Base-by-base conservation (phyloP, 2,113 vertebrate species). In the Petromus typicus region DNA sequence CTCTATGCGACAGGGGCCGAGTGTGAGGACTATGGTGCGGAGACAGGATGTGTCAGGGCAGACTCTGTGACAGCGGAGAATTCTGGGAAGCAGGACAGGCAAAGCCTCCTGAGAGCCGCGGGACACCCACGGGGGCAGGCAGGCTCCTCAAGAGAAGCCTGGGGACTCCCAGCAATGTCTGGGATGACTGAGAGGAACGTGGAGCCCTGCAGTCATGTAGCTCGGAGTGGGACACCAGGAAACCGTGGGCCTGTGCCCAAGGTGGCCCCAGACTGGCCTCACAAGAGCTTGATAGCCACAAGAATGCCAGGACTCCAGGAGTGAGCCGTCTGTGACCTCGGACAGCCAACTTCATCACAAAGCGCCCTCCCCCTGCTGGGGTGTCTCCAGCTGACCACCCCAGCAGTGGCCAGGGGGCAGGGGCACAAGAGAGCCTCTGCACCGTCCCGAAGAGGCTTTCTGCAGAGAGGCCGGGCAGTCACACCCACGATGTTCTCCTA, bases 401-500 rank as follows among this genome's bases (percentile, higher is more conserved):
- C 34, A 43, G 12, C 89, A 40, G 89, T 40, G 23, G 7, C 22
- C 54, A 61, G 1, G 56, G 57, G 13, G 1, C 64, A 18, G 0
- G 22, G 57, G 54, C 18, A 23, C 11, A 0, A 63, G 0, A 30
- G 25, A 43, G 4, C 1, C 18, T 40, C 54, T 61, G 16, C 0
- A 0, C 17, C 12, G n/a, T 30, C n/a, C 54, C 6, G 25, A 20
- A 34, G 1, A 17, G 48, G 48, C 59, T 79, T n/a, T 91, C 78
- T 93, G 93, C 93, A 71, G 45, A 0, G 30, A 87, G 71, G 93
- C 98, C 97, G 48, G 86, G 27, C 63, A 75, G 96, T 90, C 86
- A 34, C 10, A 12, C 16, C 97, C 69, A 95, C 2, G 10, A 86
- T 98, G 97, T 94, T 98, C 95, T 96, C 93, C 89, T 93, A 48